Base-by-base conservation (phyloP, 2,113 vertebrate genomes). In the Paramormyrops kingsleyae region DNA sequence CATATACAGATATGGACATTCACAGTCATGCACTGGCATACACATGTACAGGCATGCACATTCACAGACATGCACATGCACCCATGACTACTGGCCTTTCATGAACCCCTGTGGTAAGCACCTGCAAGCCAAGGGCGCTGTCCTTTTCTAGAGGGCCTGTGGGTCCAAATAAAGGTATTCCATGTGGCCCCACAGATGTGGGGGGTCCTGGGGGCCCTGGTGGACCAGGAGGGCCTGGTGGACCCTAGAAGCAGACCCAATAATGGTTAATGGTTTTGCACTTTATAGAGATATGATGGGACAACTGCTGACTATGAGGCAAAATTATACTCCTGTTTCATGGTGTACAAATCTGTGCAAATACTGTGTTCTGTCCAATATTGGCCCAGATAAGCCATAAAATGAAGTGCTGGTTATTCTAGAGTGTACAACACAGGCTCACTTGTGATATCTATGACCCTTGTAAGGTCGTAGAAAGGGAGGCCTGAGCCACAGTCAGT, bases 181-280 rank as follows among this genome's bases (percentile, higher is more conserved):
- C 98, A 0, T 96, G 86, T 93, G 93, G 0, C 94, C 97, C 0
- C 39, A 93, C 0, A 44, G 96, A 95, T 35, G 97, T 96, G 0
- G 97, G 97, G 39, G 96, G 96, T 0, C 98, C 97, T 0, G 97
- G 96, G 4, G 95, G 95, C 0, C 97, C 97, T 0, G 97, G 97
- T 3, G 96, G 96, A 0, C 98, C 98, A 0, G 97, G 97, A 0
- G 95, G 95, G 1, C 98, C 98, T 74, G 95, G 95, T 0, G 92
- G 96, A 19, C 92, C 92, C 93, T 93, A 62, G 5, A 88, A 89
- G 12, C 94, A 96, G 92, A 96, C n/a, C 87, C 9, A 89, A 53
- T 53, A 86, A 88, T n/a, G 27, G 31, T 52, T n/a, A n/a, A n/a
- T 35, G 27, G 31, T 52, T 31, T 52, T 52, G 84, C 4, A 52